phyloP scores from a whole-genome alignment of 2,113 vertebrate genomes.

The Picathartes gymnocephalus region DNA sequence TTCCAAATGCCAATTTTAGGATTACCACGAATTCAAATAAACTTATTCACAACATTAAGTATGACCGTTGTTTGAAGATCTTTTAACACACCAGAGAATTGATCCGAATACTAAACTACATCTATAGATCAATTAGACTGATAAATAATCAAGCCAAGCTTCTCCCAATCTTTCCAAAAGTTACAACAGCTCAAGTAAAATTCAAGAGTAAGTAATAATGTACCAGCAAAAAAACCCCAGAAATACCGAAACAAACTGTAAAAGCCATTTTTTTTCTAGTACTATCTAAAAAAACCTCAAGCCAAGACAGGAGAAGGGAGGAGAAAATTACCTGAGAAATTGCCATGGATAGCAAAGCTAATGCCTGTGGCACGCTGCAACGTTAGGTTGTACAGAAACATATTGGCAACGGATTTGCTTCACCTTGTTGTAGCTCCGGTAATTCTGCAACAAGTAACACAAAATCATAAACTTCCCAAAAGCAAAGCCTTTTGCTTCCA shows the following conservation, averaged over 20 bases:
- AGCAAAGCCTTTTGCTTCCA: rapidly evolving
- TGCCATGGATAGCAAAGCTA: constrained; percentile 96
- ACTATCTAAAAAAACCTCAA: rapidly evolving
- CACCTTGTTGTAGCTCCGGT: neutral
- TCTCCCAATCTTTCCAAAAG: neutral
- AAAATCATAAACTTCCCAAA: neutral
- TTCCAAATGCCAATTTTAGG: neutral
- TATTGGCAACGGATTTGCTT: constrained; percentile 40
- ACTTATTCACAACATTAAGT: rapidly evolving
- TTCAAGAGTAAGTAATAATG: rapidly evolving
- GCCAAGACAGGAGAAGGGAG: rapidly evolving
- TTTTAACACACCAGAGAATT: neutral
- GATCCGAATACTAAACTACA: neutral
- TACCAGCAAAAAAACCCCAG: rapidly evolving
- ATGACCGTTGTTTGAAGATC: rapidly evolving
- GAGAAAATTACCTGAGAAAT: constrained; percentile 87
- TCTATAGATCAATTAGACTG: rapidly evolving
- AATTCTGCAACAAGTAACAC: neutral
- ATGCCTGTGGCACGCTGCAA: constrained; percentile 96
- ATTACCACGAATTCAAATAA: neutral
- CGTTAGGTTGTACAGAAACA: constrained; percentile 98
- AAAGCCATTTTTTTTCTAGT: rapidly evolving
- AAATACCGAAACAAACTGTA: rapidly evolving
- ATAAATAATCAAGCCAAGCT: neutral
- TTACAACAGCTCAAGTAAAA: neutral